A percentile compares a stretch with the other conserved stretches of the same genome.
phyloP scores from a whole-genome alignment of 1,140 invertebrate genomes.

The Metaphire vulgaris region DNA sequence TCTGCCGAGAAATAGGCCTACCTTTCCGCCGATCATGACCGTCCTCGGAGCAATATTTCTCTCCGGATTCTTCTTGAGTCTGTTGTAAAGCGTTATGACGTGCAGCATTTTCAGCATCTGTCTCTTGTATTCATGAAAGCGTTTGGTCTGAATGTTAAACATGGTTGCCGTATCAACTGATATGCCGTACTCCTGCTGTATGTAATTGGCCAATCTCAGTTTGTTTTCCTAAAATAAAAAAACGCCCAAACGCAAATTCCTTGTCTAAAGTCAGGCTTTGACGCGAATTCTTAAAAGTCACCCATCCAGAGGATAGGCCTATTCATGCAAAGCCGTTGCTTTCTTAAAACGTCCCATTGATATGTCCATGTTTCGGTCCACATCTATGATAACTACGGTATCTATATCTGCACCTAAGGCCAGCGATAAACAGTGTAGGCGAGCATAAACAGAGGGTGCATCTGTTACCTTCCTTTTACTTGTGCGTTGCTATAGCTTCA shows the following conservation, averaged over 20 bases:
- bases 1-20: no score
- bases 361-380: no score
- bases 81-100: constrained; percentile 93
- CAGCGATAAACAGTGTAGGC: no score
- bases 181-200: constrained; percentile 82
- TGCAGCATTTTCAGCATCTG: constrained; percentile 92
- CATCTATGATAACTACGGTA: no score
- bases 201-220: constrained; percentile 72
- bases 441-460: no score
- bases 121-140: constrained; percentile 98
- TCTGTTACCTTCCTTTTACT: no score
- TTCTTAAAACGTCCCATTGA: no score
- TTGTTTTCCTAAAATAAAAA: constrained; percentile 71
- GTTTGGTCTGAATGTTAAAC: constrained; percentile 98
- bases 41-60: constrained; percentile 76
- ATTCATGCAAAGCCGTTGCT: no score
- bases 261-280: constrained; percentile 78
- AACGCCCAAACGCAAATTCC: constrained; percentile 60
- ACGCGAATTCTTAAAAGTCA: constrained; percentile 73
- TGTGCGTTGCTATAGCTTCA: no score
- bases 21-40: constrained; percentile 97
- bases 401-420: no score
- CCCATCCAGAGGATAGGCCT: constrained; percentile 86
- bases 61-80: constrained; percentile 87
- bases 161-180: constrained; percentile 87